These are phyloP conservation scores for Peromyscus nudipes DNA, from an alignment of 2,797 vertebrate genomes.

Conservation along the genomic window DNA sequence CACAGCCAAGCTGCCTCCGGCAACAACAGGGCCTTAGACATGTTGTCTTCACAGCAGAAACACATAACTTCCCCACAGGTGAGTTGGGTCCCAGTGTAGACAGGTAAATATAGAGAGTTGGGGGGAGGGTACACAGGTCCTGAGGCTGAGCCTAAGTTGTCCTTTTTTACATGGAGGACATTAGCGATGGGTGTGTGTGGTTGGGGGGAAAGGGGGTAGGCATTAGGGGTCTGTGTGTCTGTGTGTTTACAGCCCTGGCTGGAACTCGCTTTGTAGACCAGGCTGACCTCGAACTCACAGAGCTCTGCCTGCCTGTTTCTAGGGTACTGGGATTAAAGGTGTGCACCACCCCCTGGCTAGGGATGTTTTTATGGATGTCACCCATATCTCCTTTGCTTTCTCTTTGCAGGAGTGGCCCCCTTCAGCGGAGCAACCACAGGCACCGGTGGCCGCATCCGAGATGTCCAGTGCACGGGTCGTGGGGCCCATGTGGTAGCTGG, in stretches of 20 bases:
- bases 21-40: slow-evolving; percentile 89
- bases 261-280: neutral
- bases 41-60: slow-evolving; percentile 96
- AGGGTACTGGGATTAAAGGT: neutral
- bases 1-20: slow-evolving; percentile 89
- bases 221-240: neutral
- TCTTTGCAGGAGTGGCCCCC: slow-evolving; percentile 92
- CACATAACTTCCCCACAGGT: slow-evolving; percentile 98
- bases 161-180: neutral
- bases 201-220: no score
- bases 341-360: neutral
- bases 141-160: neutral
- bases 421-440: slow-evolving; percentile 96
- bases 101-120: slow-evolving; percentile 84
- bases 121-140: neutral
- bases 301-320: neutral
- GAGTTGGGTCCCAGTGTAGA: neutral
- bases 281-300: neutral
- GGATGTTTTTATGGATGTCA: neutral
- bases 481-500: slow-evolving; percentile 96
- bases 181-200: neutral
- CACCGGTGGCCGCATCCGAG: slow-evolving; percentile 95
- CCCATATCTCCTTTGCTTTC: neutral
- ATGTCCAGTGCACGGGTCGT: slow-evolving; percentile 94
- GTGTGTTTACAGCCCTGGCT: neutral